Evolutionary conservation across 1,140 invertebrate species (phyloP).

Genomic region (Aporrectodea caliginosa): DNA sequence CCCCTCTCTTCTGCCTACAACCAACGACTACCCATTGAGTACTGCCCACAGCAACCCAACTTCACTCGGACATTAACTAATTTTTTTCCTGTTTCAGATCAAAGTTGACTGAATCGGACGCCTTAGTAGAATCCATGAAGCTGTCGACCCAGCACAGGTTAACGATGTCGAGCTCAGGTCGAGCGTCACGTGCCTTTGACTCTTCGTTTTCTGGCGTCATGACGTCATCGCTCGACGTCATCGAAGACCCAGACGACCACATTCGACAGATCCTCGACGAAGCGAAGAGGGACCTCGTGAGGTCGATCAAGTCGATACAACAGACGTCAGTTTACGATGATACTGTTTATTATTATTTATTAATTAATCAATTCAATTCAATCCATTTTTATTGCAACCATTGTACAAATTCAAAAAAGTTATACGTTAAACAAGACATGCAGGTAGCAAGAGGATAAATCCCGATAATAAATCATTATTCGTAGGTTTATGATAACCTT

Average conservation of each 20-base stretch:
- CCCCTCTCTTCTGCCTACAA: too few relatives aligned
- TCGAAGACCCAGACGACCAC: not conserved
- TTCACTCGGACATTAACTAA: too few relatives aligned
- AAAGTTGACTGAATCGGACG: not conserved
- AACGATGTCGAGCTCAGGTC: not conserved
- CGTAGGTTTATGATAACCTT: too few relatives aligned
- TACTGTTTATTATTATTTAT: not conserved
- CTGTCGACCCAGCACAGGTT: not conserved
- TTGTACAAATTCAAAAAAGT: not conserved
- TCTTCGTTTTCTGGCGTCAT: not conserved
- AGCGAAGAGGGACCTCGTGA: slow-evolving; percentile 3
- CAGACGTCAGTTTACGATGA: not conserved
- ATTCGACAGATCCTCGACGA: slow-evolving; percentile 1
- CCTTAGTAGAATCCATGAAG: not conserved
- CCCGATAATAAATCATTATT: too few relatives aligned
- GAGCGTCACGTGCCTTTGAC: not conserved
- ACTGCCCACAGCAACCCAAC: too few relatives aligned
- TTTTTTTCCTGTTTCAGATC: too few relatives aligned
- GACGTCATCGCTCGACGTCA: not conserved
- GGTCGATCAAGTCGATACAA: not conserved
- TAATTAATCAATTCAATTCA: not conserved
- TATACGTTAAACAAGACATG: not conserved
- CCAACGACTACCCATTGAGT: too few relatives aligned
- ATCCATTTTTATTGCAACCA: not conserved
- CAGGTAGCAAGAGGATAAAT: not conserved